Evolutionary conservation across 2,797 vertebrate species (phyloP).

Genomic region (Graptemys geographica): DNA sequence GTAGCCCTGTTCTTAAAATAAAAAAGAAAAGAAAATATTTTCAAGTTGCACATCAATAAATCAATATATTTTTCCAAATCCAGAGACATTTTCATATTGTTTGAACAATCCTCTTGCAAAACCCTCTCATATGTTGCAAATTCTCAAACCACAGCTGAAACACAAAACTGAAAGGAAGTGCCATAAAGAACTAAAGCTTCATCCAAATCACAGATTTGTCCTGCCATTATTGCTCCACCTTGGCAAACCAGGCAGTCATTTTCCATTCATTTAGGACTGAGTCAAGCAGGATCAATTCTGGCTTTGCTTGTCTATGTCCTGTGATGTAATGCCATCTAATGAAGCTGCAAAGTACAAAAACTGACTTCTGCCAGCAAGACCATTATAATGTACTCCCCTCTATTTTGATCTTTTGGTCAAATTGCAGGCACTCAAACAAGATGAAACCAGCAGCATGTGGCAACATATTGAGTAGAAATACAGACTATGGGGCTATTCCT

Average conservation of each 20-base stretch:
- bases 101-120: constrained; percentile 23
- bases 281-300: constrained; percentile 60
- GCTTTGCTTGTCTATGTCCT: constrained; percentile 46
- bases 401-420: constrained; percentile 41
- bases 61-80: background rate
- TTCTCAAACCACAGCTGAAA: constrained; percentile 17
- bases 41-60: background rate
- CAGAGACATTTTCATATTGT: background rate
- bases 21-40: background rate
- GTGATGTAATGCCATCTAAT: constrained; percentile 66
- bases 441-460: constrained; percentile 15
- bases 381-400: constrained; percentile 44
- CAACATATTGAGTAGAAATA: background rate
- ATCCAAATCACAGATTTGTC: constrained; percentile 33
- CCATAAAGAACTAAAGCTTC: constrained; percentile 37
- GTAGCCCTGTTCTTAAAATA: background rate
- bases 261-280: constrained; percentile 67
- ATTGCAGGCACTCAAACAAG: background rate
- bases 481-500: background rate
- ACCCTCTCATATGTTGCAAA: background rate
- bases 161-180: constrained; percentile 17
- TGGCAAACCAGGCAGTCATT: constrained; percentile 41
- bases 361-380: constrained; percentile 29
- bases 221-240: constrained; percentile 36
- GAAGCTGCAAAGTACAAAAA: constrained; percentile 54